Evolutionary conservation across 1,140 invertebrate species (phyloP).

Genomic region (Globodera ellingtonae): DNA sequence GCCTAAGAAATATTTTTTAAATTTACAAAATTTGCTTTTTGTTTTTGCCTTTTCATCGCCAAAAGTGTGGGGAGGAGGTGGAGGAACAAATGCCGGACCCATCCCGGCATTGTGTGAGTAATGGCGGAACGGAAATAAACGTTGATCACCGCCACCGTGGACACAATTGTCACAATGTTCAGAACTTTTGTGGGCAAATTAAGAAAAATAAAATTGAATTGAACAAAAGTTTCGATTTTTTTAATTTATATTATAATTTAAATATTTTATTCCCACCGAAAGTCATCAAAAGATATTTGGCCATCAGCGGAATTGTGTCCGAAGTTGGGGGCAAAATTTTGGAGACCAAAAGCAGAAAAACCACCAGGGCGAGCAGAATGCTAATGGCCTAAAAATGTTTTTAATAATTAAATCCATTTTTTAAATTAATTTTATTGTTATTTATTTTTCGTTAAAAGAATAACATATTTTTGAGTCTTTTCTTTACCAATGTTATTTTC

Average conservation of each 20-base stretch:
- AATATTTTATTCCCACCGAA: slow-evolving; percentile 71
- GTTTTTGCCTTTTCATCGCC: slow-evolving; percentile 49
- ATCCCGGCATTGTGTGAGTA: slow-evolving; percentile 84
- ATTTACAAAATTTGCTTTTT: too few species aligned
- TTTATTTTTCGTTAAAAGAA: too few species aligned
- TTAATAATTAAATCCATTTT: too few species aligned
- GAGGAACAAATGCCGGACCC: slow-evolving; percentile 84
- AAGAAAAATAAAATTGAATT: too few species aligned
- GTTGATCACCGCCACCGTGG: slow-evolving; percentile 82
- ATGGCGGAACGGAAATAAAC: slow-evolving; percentile 94
- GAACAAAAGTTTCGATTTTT: too few species aligned
- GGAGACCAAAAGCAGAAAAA: slow-evolving; percentile 94
- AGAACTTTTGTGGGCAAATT: slow-evolving; percentile 71
- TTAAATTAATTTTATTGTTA: too few species aligned
- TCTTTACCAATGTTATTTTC: slow-evolving; percentile 79
- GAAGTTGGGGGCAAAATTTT: slow-evolving; percentile 97
- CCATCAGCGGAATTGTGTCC: slow-evolving; percentile 88
- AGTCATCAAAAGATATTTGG: slow-evolving; percentile 96
- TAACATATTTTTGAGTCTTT: too few species aligned
- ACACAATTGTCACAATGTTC: slow-evolving; percentile 95
- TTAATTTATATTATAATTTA: too few species aligned
- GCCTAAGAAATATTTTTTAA: slow-evolving; percentile 16
- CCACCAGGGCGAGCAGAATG: slow-evolving; percentile 95
- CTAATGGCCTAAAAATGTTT: slow-evolving; percentile 76
- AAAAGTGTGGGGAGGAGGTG: slow-evolving; percentile 77